phyloP scores from a whole-genome alignment of 2,888 invertebrate species.

The Tridacna gigas region DNA sequence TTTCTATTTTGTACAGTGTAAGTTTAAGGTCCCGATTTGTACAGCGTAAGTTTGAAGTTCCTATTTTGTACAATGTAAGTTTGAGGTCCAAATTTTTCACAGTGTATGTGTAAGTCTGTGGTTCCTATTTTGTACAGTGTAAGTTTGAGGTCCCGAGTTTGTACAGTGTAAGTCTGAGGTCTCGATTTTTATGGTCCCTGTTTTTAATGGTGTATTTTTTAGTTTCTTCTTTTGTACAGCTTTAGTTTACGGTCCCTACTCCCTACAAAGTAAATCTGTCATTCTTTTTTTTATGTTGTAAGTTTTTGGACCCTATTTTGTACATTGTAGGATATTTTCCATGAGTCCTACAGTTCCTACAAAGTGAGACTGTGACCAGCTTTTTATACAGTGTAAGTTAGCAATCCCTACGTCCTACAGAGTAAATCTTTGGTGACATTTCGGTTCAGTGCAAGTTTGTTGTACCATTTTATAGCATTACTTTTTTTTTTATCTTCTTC shows the following conservation, averaged over 20 bases:
- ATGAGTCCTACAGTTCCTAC: background rate
- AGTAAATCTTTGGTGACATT: too few species aligned
- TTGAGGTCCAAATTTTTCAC: background rate
- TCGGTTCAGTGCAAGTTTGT: background rate
- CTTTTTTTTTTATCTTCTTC: too few species aligned
- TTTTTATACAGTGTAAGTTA: slow-evolving; percentile 5
- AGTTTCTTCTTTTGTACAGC: background rate
- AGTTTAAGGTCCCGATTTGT: too few species aligned
- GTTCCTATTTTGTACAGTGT: slow-evolving; percentile 1
- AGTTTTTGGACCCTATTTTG: background rate
- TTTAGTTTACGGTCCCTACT: background rate
- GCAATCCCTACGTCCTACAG: background rate
- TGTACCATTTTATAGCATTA: background rate
- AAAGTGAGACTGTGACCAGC: background rate
- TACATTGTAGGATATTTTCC: background rate
- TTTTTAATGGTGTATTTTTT: background rate
- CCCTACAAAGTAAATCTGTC: background rate
- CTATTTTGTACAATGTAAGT: slow-evolving; percentile 13
- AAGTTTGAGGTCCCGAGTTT: background rate
- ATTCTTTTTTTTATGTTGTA: background rate
- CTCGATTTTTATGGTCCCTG: background rate
- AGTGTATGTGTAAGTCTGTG: background rate
- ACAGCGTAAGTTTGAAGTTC: background rate
- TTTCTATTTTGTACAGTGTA: background rate
- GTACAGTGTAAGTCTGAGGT: slow-evolving; percentile 6